Percentiles rank a stretch among this genome's conserved stretches.
phyloP scores from a whole-genome alignment of 2,113 vertebrate genomes.

The Megalops atlanticus region DNA sequence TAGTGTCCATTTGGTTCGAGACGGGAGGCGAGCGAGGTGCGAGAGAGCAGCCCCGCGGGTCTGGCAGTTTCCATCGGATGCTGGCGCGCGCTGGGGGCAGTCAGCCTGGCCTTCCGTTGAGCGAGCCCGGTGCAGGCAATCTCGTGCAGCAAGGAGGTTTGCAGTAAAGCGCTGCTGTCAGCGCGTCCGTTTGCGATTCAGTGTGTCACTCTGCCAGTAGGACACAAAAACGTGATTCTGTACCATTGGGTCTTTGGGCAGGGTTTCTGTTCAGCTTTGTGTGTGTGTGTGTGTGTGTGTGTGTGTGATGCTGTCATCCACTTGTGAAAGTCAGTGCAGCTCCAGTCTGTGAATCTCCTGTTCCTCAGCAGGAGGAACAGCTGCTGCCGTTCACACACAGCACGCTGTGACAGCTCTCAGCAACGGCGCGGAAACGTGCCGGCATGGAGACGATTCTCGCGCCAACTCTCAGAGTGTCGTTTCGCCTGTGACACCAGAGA shows the following conservation, averaged over 20 bases:
- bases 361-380: not conserved
- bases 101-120: conserved; percentile 21
- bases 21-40: conserved; percentile 22
- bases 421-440: not conserved
- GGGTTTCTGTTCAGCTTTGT: not conserved
- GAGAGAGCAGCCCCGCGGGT: too few species aligned
- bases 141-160: not conserved
- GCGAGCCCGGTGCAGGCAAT: not conserved
- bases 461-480: not conserved
- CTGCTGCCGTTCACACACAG: too few species aligned
- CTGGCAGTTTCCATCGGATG: not conserved
- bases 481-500: conserved; percentile 3
- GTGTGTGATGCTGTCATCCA: conserved; percentile 13
- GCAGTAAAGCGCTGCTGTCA: not conserved
- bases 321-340: not conserved
- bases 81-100: not conserved
- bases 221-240: not conserved
- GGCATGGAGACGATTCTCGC: conserved; percentile 5
- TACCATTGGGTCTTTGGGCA: conserved; percentile 3
- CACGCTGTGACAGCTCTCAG: not conserved
- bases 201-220: conserved; percentile 26
- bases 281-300: not conserved
- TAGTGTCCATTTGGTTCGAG: conserved; percentile 24
- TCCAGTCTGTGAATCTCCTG: not conserved
- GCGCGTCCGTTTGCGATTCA: conserved; percentile 7